Evolutionary conservation across 2,888 invertebrate species (phyloP).

Genomic region (Rhodophaea formosa): DNA sequence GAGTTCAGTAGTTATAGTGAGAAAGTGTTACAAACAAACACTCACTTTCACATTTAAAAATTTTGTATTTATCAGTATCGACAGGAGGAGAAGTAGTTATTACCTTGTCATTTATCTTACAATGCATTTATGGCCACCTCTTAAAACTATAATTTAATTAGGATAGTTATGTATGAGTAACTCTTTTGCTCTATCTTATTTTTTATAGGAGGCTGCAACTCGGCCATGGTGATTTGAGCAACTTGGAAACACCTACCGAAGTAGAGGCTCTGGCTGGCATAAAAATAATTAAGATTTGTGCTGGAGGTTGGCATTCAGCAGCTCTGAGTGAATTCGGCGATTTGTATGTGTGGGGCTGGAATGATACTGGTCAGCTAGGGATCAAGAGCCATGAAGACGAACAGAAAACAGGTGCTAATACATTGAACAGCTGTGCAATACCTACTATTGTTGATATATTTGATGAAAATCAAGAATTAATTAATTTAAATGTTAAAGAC

Average conservation of each 20-base stretch:
- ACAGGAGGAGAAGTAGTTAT: too few species aligned
- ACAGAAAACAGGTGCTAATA: slow-evolving; percentile 8
- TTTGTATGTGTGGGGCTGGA: slow-evolving; percentile 95
- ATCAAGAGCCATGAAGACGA: slow-evolving; percentile 58
- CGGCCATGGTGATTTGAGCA: slow-evolving; percentile 87
- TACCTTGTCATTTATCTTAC: too few species aligned
- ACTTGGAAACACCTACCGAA: slow-evolving; percentile 82
- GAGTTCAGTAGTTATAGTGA: too few species aligned
- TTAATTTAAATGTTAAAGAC: slow-evolving; percentile 76
- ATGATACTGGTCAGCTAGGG: slow-evolving; percentile 92
- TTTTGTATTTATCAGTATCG: too few species aligned
- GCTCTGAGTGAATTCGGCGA: slow-evolving; percentile 90
- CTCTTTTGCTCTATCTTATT: neutral
- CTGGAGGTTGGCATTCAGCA: slow-evolving; percentile 94
- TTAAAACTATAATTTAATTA: too few species aligned
- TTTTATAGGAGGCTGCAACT: slow-evolving; percentile 90
- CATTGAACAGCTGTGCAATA: slow-evolving; percentile 46
- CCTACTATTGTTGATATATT: slow-evolving; percentile 64
- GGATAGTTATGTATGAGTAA: neutral
- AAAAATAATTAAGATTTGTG: slow-evolving; percentile 84
- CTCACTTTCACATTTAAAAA: too few species aligned
- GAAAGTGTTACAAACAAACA: too few species aligned
- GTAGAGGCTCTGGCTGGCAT: slow-evolving; percentile 89
- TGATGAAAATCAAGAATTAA: slow-evolving; percentile 61
- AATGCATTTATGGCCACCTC: too few species aligned